These are phyloP conservation scores for Drosophila nikananu DNA, from an alignment of 1,140 invertebrate genomes.

Conservation along the genomic window DNA sequence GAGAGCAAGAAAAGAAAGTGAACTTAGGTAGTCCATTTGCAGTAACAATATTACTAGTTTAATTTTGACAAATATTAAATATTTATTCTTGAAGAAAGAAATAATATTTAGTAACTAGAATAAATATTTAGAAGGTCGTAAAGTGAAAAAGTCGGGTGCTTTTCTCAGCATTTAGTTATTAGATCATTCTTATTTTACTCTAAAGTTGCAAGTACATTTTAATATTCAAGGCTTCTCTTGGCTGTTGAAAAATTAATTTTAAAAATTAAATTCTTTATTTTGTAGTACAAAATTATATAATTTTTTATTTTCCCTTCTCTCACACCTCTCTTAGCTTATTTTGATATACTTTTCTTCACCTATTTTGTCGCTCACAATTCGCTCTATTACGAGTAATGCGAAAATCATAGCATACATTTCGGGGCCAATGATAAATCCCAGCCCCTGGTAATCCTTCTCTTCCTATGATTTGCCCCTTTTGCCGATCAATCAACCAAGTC, in stretches of 20 bases:
- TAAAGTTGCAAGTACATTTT: background rate
- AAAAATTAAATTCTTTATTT: background rate
- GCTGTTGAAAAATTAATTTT: background rate
- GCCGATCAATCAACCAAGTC: slow-evolving; percentile 46
- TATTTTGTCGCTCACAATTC: background rate
- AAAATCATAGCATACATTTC: slow-evolving; percentile 40
- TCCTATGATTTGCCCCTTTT: slow-evolving; percentile 1
- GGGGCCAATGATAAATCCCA: slow-evolving; percentile 1
- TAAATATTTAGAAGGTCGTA: background rate
- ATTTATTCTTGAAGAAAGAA: background rate
- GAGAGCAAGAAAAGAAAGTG: background rate
- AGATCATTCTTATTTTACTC: no score
- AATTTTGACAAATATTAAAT: background rate
- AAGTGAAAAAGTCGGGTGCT: background rate
- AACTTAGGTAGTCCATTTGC: background rate
- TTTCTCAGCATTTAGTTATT: background rate
- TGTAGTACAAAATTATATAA: no score
- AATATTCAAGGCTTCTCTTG: background rate
- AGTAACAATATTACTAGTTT: background rate
- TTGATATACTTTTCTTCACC: background rate
- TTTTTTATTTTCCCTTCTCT: background rate
- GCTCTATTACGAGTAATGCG: background rate
- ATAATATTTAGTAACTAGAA: no score
- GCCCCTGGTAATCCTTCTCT: slow-evolving; percentile 9
- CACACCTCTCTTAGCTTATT: background rate